Base-by-base conservation (phyloP, 2,113 vertebrate genomes). In the Psittacus erithacus region DNA sequence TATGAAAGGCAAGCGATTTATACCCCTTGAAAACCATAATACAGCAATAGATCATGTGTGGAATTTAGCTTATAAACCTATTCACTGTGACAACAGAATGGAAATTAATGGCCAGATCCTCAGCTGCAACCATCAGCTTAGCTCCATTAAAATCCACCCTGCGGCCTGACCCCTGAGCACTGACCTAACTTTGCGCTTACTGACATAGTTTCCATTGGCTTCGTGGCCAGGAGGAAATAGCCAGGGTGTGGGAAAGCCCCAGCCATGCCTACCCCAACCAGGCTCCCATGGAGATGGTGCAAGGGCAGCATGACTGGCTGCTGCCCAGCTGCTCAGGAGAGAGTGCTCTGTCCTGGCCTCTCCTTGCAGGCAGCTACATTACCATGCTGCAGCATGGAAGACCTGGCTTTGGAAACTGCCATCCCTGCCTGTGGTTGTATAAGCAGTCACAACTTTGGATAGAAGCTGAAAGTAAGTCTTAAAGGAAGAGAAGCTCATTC, bases 61-160 rank as follows among this genome's bases (percentile, higher is more conserved):
- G 68, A 90, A 73, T 93, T 88, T 86, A 96, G 71, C 62, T 93
- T 90, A 65, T 69, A 96, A 96, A 93, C 73, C 77, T 62, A 84
- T 71, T 93, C 73, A 71, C 57, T 41, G 52, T 76, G 94, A 89
- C 83, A 86, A 92, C 23, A 73, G 80, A 91, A 82, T 75, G 69
- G 86, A 96, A 91, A 94, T 90, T 93, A 94, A 89, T 38, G 86
- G 76, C 73, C 88, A 86, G 83, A 86, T 94, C 77, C 86, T 97
- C 95, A 96, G 95, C 90, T 92, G 82, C 86, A 92, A 49, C 77
- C 90, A 82, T 91, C 77, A 69, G 80, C 73, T 91, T 79, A 94
- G 88, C 73, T 95, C 90, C 80, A 94, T 95, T 95, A 90, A 96
- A 95, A 96, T 70, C 85, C 85, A 90, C 60, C 93, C 93, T 86